phyloP scores from a whole-genome alignment of 1,140 invertebrate genomes.

The Drosophila pachea region DNA sequence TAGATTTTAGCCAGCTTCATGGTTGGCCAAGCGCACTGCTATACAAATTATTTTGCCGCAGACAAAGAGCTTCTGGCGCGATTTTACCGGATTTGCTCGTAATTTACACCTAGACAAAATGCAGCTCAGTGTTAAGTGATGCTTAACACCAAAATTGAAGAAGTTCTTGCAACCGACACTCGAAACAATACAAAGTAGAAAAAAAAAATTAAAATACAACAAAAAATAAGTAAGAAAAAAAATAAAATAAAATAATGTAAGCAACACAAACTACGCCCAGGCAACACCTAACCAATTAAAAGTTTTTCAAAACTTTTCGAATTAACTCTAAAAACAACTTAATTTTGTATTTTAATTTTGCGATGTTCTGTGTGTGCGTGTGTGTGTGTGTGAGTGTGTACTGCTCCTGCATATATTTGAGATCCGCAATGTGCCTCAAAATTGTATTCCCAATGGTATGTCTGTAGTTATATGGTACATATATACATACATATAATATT shows the following conservation, averaged over 20 bases:
- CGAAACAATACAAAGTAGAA: conserved; percentile 16
- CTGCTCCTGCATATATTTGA: conserved; percentile 35
- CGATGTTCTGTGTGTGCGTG: not conserved
- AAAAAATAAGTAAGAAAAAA: not conserved
- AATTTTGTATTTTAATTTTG: conserved; percentile 34
- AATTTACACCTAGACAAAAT: conserved; percentile 5
- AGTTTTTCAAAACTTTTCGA: conserved; percentile 59
- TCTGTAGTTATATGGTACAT: conserved; percentile 9
- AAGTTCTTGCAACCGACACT: conserved; percentile 24
- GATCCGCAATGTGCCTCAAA: conserved; percentile 31
- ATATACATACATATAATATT: conserved; percentile 2
- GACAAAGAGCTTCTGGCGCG: not conserved
- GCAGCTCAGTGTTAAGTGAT: conserved; percentile 33
- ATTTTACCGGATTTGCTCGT: not conserved
- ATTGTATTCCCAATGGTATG: conserved; percentile 22
- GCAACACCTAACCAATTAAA: conserved; percentile 63
- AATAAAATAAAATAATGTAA: not conserved
- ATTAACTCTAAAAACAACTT: conserved; percentile 64
- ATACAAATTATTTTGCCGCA: not conserved
- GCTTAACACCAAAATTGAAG: conserved; percentile 28
- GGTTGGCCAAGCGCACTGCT: not conserved
- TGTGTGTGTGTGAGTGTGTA: conserved; percentile 12
- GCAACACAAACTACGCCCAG: conserved; percentile 28
- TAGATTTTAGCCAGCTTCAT: not conserved
- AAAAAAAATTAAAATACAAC: not conserved